phyloP scores from a whole-genome alignment of 2,113 vertebrate genomes.

The Physeter macrocephalus region DNA sequence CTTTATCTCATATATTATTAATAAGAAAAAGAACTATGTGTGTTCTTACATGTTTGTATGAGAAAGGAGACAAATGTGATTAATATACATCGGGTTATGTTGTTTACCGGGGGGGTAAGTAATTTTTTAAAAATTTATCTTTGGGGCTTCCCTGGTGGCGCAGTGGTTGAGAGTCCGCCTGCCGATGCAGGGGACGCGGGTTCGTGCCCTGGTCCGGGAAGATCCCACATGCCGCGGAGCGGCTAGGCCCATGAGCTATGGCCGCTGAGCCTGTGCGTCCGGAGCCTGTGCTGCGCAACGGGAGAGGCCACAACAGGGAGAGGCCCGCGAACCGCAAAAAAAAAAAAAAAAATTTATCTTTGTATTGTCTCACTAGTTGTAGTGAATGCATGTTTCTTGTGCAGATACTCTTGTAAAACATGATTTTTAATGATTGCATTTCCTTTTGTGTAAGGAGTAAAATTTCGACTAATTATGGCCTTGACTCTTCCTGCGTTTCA shows the following conservation, averaged over 20 bases:
- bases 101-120: neutral
- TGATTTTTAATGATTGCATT: neutral
- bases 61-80: neutral
- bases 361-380: neutral
- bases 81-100: neutral
- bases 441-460: slow-evolving; percentile 27
- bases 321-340: too few relatives aligned
- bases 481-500: slow-evolving; percentile 72
- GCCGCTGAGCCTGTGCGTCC: too few relatives aligned
- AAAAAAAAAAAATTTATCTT: neutral
- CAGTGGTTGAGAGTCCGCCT: too few relatives aligned
- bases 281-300: too few relatives aligned
- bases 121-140: neutral
- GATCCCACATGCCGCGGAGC: too few relatives aligned
- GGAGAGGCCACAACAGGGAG: too few relatives aligned
- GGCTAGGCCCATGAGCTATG: too few relatives aligned
- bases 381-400: neutral
- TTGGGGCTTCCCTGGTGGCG: too few relatives aligned
- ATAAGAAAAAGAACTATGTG: neutral
- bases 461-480: slow-evolving; percentile 30
- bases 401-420: neutral
- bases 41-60: neutral
- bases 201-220: too few relatives aligned
- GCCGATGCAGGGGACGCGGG: too few relatives aligned
- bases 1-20: neutral